Conservation (phyloP, 2,113 vertebrate species). For the Microcebus jonahi region DNA sequence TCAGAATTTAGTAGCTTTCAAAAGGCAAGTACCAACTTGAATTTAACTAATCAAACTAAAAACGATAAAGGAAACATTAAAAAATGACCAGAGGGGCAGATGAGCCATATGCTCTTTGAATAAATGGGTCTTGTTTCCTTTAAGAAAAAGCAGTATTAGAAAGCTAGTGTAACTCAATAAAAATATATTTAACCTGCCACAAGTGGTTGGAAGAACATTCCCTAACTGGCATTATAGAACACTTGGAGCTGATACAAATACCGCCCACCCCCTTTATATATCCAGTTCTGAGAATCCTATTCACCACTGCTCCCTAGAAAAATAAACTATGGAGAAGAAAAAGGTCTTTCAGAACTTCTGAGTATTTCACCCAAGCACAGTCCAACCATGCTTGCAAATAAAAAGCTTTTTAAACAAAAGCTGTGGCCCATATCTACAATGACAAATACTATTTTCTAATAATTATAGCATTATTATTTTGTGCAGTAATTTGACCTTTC, state of each 20-base stretch:
- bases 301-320: not conserved
- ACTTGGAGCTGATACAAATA: not conserved
- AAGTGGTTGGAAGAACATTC: slow-evolving; percentile 1
- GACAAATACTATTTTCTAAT: not conserved
- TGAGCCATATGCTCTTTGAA: not conserved
- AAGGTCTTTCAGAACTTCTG: slow-evolving; percentile 47
- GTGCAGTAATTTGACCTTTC: not conserved
- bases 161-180: slow-evolving; percentile 14
- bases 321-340: slow-evolving; percentile 18
- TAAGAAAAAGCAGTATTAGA: slow-evolving; percentile 19
- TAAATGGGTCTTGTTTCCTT: slow-evolving; percentile 22
- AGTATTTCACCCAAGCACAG: not conserved
- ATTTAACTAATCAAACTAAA: slow-evolving; percentile 46
- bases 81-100: not conserved
- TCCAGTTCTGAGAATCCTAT: slow-evolving; percentile 22
- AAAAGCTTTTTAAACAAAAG: not conserved
- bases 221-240: not conserved
- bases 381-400: not conserved
- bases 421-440: not conserved
- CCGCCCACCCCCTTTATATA: not conserved
- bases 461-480: not conserved
- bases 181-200: not conserved
- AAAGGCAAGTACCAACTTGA: not conserved
- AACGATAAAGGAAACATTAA: slow-evolving; percentile 31
- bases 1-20: slow-evolving; percentile 35